Conservation (phyloP, 2,113 vertebrate genomes). For the Chunga burmeisteri region DNA sequence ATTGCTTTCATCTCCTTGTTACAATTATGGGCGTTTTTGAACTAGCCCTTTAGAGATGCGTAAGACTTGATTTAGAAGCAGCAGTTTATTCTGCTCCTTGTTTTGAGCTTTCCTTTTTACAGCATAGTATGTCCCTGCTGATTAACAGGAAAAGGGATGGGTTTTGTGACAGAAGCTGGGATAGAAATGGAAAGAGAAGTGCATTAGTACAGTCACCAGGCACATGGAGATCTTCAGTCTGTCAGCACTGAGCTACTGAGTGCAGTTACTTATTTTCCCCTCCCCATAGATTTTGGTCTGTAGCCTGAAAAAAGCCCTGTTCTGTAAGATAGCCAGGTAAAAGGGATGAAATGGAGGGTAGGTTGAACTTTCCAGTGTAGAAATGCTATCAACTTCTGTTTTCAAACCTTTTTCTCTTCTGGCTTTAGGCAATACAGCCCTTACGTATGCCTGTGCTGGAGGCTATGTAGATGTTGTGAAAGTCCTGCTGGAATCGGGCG, state of each 20-base stretch:
- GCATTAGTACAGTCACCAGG: background rate
- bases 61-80: background rate
- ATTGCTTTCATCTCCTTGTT: background rate
- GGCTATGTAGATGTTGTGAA: constrained; percentile 98
- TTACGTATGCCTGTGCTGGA: constrained; percentile 96
- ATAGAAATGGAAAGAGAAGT: background rate
- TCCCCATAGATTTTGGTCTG: background rate
- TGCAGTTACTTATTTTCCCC: background rate
- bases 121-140: fast-evolving
- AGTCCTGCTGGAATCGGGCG: constrained; percentile 95
- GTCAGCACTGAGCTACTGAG: background rate
- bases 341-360: background rate
- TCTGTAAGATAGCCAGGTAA: fast-evolving
- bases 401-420: background rate
- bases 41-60: background rate
- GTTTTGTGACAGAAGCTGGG: background rate
- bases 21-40: background rate
- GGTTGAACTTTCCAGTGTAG: background rate
- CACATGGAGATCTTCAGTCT: background rate
- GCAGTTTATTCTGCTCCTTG: background rate
- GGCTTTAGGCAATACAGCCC: constrained; percentile 90
- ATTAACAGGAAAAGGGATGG: background rate
- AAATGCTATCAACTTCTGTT: fast-evolving
- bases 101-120: background rate
- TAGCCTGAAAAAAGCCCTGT: background rate